Evolutionary conservation across 1,140 invertebrate species (phyloP).

Genomic region (silkworm (Bombyx mori)): ASM3026992v2 NC_085121.1:2416501-2417000

Average conservation of each 20-base stretch:
- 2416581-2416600: constrained; percentile 15
- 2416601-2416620: no score
- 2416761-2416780: no score
- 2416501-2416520: constrained; percentile 39
- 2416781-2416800: background rate
- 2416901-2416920: constrained; percentile 8
- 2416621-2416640: no score
- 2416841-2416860: constrained; percentile 15
- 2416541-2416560: constrained; percentile 47
- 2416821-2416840: constrained; percentile 17
- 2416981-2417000: constrained; percentile 5
- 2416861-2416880: constrained; percentile 13
- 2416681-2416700: no score
- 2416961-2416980: background rate
- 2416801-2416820: constrained; percentile 9
- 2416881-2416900: constrained; percentile 29
- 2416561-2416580: constrained; percentile 32
- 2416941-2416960: constrained; percentile 18
- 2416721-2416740: no score
- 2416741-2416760: no score
- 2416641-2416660: no score
- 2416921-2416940: constrained; percentile 18
- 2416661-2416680: no score
- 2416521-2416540: constrained; percentile 61
- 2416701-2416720: no score